Base-by-base conservation (phyloP, 2,797 vertebrate genomes). In the Echeneis naucrates region DNA sequence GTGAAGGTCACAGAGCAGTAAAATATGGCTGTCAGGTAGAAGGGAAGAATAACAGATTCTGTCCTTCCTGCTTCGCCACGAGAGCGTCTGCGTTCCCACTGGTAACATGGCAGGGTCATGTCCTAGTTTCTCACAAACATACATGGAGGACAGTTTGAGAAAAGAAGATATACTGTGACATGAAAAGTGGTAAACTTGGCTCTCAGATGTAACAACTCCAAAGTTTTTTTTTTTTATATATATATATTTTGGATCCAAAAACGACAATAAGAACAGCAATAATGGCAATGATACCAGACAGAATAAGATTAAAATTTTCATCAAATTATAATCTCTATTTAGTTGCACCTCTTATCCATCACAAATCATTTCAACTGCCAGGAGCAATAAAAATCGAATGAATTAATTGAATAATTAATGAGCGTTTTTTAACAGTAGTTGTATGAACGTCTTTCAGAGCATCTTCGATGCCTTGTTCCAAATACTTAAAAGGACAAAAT, bases 21-120 rank as follows among this genome's bases (percentile, higher is more conserved):
- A 90, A 93, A 93, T 94, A 92, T 91, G 88, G 89, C 90, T 94
- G 94, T 95, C 93, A 95, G 93, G 77, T 94, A 94, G 87, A 89
- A 37, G 77, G 86, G 78, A 94, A 95, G 92, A 94, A 92, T 78
- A 94, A 94, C 93, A 95, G 95, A 92, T 94, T 89, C 84, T 89
- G 88, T 90, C 83, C 93, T 95, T 95, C 93, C 93, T 94, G 94
- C 82, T 81, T 59, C 87, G 30, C 87, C 83, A 65, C 67, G 87
- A 91, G 90, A 94, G 92, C 72, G 90, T 92, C 93, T 93, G 44
- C 81, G 87, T 94, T 91, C 93, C 93, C 2, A 79, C 89, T 42
- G 93, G 92, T 88, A 92, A 95, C 95, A 95, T 13, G 5, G 19
- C 61, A 68, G 92, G 95, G 96, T 96, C 95, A 45, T 17, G 94